Base-by-base conservation (phyloP, 2,113 vertebrate genomes). In the Semicossyphus pulcher region DNA sequence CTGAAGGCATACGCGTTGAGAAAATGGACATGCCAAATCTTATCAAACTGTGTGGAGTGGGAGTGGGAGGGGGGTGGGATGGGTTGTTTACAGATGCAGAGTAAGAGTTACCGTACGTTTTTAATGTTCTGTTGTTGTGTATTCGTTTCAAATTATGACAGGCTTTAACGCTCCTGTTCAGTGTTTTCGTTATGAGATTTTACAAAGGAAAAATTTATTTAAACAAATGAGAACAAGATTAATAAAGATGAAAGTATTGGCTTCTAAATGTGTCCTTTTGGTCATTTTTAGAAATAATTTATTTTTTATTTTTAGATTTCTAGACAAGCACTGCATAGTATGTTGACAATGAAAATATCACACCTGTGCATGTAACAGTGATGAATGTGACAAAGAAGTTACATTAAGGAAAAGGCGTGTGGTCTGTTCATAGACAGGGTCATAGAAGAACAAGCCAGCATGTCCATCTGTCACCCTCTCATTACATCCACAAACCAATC, bases 151-250 rank as follows among this genome's bases (percentile, higher is more conserved):
- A 94, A 93, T 93, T 93, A 93, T 94, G 92, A 93, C 91, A 91
- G 93, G 92, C 89, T 93, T 93, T 94, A 91, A 93, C 93, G 94
- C 93, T 93, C 93, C 93, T 94, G 92, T 93, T 92, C 91, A 92
- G 92, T 93, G 93, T 92, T 93, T 91, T 92, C 76, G 87, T 92
- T 93, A 93, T 91, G 86, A 92, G 91, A 92, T 94, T 94, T 94
- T 94, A 93, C 92, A 93, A 91, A 93, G 78, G 83, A 92, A 89
- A 92, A 91, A 80, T 86, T 91, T 93, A 93, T 94, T 94, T 94
- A 94, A 94, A 93, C 85, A 91, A 91, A 91, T 92, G 87, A 91
- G 91, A 92, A 91, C 90, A 92, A 92, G 86, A 93, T 92, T 92
- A 92, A 91, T 94, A 91, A 94, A 94, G 86, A 92, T 90, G 87